A percentile compares a stretch with the other conserved stretches of the same genome.
These are phyloP conservation scores for Mesoclemmys tuberculata DNA, from an alignment of 2,113 vertebrate genomes.

Conservation along the genomic window DNA sequence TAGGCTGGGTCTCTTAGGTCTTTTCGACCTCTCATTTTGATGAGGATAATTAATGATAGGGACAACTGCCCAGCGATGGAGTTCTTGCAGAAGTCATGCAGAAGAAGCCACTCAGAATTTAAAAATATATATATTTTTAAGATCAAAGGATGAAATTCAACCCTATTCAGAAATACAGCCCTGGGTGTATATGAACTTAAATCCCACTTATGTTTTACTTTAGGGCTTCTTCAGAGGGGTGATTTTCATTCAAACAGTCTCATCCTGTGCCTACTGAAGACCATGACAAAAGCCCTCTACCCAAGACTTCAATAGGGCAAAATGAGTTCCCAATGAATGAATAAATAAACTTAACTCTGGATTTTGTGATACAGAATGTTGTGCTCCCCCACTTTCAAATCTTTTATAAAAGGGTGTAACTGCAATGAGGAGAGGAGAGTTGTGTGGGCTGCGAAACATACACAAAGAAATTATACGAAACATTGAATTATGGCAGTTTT, in stretches of 20 bases:
- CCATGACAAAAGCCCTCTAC: neutral
- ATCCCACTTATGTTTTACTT: neutral
- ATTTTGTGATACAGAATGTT: neutral
- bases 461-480: neutral
- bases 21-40: neutral
- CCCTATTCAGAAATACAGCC: neutral
- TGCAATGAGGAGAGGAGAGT: neutral
- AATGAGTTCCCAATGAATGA: neutral
- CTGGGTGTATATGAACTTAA: neutral
- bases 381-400: neutral
- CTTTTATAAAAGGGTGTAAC: slow-evolving; percentile 2
- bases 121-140: neutral
- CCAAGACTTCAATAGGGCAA: neutral
- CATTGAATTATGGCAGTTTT: neutral
- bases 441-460: neutral
- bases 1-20: neutral
- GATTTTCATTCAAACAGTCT: neutral
- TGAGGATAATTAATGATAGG: neutral
- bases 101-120: too few relatives aligned
- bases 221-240: neutral
- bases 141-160: neutral
- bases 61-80: neutral
- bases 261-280: neutral
- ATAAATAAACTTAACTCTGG: slow-evolving; percentile 9
- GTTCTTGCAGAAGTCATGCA: neutral